Evolutionary conservation across 2,888 invertebrate genomes (phyloP), one percentile per base, ranked within the genome.

Genomic region (Pardosa pseudoannulata): DNA sequence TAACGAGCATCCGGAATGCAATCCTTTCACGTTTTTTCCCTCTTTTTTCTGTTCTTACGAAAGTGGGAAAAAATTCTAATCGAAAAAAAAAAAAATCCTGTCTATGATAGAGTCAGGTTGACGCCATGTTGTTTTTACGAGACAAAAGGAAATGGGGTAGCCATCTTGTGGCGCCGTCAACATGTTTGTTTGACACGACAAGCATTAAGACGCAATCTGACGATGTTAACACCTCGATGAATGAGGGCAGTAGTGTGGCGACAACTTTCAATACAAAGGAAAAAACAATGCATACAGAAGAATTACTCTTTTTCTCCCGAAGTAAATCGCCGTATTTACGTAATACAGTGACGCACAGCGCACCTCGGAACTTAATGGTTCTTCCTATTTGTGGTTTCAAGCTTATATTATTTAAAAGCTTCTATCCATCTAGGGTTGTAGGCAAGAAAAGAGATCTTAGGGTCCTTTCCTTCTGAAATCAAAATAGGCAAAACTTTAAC

Each of bases 141-240:
- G 56, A 56, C 56, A 56, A 56, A 56, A 56, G 56, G 56, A 56
- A 23, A 56, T 56, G 56, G 56, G 16, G 16, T 56, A 56, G 23
- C 19, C 23, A 19, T 23, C 23, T 23, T 23, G 1, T 19, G 19
- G 56, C 23, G 23, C 23, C 23, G 23, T 56, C 3, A 56, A 56
- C 56, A 56, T 23, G 56, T 23, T 56, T 56, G 56, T 56, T 56
- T 56, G 56, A 19, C 23, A 56, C 7, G 56, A 56, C 56, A 56
- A 23, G 56, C n/a, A 23, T 56, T 56, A 56, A 56, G 56, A 56
- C 23, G 56, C 56, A 19, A 56, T 56, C 5, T 6, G 7, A 56
- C 16, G 23, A 56, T 56, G 56, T 56, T 56, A 56, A 56, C 56
- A 56, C 56, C 56, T 23, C 56, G 56, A 56, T 56, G 56, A 56